Evolutionary conservation across 2,888 invertebrate genomes (phyloP), one percentile per base, ranked within the genome.

Genomic region (Gnatocerus cornutus): DNA sequence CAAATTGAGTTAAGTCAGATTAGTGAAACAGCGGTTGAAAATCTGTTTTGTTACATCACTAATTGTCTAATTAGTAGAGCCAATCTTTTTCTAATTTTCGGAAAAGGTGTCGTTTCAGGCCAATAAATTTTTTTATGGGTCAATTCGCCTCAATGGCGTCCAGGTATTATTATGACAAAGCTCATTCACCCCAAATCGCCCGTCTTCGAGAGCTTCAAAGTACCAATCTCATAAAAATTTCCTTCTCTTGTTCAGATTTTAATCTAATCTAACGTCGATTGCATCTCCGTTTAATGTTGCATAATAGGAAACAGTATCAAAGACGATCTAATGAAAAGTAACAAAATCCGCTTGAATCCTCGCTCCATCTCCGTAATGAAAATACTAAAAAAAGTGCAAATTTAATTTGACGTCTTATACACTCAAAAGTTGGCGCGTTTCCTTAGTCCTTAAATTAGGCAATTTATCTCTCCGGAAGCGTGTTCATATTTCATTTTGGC

Each of bases 151-250:
- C 53, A 37, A 14, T 37, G 39, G 39, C 53, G 39, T 16, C 39
- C 53, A 55, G 41, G 41, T 56, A 43, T 53, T 56, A 43, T 53
- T 43, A 56, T 56, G 27, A 56, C 21, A 13, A 27, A 16, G 55
- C 14, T n/a, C 55, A 55, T 39, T 14, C 21, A 37, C 10, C 16
- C 8, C 8, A 13, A 52, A 46, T 16, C 16, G 8, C 16, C 13
- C 52, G 46, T 33, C 30, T 7, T 52, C 13, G 8, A 7, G 33
- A 29, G 29, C 12, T 21, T 5, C 16, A 14, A 55, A 55, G 37
- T 52, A 30, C 13, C 27, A 30, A 48, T 12, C 29, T 33, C 27
- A 37, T 37, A 55, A 39, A 55, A 55, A 55, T 39, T 14, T 55
- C 39, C n/a, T 39, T 13, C 7, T 12, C 10, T 29, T 12, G 37